These are phyloP conservation scores for Drosophila elegans DNA, from an alignment of 1,140 invertebrate genomes.

Conservation along the genomic window DNA sequence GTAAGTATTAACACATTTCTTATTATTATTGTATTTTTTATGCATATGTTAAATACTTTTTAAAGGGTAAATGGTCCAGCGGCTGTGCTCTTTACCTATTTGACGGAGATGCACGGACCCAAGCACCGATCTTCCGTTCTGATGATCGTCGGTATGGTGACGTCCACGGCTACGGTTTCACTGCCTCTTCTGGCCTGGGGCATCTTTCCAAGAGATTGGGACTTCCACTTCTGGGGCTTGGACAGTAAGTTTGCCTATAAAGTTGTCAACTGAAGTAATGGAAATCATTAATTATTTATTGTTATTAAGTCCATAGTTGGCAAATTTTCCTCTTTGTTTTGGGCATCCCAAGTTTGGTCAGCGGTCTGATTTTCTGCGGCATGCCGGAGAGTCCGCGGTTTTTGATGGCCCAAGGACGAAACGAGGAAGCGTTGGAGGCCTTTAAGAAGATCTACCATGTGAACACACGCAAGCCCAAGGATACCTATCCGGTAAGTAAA, in stretches of 20 bases:
- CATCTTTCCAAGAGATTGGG: constrained; percentile 85
- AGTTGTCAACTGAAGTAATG: no score
- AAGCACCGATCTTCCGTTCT: constrained; percentile 88
- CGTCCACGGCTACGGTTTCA: constrained; percentile 86
- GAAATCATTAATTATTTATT: not conserved
- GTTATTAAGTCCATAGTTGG: constrained; percentile 88
- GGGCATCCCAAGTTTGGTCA: constrained; percentile 88
- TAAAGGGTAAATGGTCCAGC: constrained; percentile 90
- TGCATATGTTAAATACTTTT: not conserved
- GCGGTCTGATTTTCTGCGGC: constrained; percentile 87
- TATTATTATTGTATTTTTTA: constrained; percentile 37
- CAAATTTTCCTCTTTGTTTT: constrained; percentile 89
- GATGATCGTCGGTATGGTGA: constrained; percentile 87
- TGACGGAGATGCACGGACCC: constrained; percentile 89
- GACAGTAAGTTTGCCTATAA: constrained; percentile 86
- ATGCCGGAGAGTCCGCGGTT: constrained; percentile 94
- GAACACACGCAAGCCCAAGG: constrained; percentile 87
- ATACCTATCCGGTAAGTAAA: constrained; percentile 88
- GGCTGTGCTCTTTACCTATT: constrained; percentile 89
- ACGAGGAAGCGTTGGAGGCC: constrained; percentile 87
- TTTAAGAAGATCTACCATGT: constrained; percentile 67
- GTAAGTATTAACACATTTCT: constrained; percentile 86
- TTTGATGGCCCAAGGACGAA: constrained; percentile 89
- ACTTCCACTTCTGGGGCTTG: constrained; percentile 85
- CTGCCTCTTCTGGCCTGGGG: constrained; percentile 87